Conservation (phyloP, 1,140 invertebrate species). For the Pseudomyrmex dendroicus region DNA sequence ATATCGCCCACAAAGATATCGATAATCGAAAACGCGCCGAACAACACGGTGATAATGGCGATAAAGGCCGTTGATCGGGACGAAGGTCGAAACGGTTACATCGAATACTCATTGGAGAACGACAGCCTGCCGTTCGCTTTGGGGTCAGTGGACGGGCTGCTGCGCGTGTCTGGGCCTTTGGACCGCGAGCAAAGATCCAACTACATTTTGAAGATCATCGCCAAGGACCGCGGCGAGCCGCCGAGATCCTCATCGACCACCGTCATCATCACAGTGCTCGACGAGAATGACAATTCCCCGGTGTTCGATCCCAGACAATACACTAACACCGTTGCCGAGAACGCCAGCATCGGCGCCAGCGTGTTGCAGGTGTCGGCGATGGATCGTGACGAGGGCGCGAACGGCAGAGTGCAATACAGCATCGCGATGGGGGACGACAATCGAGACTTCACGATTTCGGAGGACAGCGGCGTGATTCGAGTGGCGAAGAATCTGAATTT, state of each 20-base stretch:
- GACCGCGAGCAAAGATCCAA: conserved; percentile 94
- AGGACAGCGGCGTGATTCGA: conserved; percentile 94
- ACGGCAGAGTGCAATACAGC: conserved; percentile 94
- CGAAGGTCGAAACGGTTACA: conserved; percentile 96
- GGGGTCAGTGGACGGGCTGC: conserved; percentile 94
- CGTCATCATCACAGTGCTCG: conserved; percentile 91
- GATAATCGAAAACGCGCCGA: conserved; percentile 94
- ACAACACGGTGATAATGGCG: conserved; percentile 95
- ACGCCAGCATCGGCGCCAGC: conserved; percentile 96
- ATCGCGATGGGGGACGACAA: conserved; percentile 96
- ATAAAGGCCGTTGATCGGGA: conserved; percentile 96
- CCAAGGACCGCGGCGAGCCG: conserved; percentile 95
- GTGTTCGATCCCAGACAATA: conserved; percentile 95
- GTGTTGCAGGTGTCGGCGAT: conserved; percentile 96
- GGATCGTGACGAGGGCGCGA: conserved; percentile 95
- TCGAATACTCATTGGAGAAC: conserved; percentile 92
- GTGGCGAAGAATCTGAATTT: conserved; percentile 96
- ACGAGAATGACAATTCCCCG: conserved; percentile 98
- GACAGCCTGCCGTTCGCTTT: conserved; percentile 90
- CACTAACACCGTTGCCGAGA: conserved; percentile 94
- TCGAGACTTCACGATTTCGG: conserved; percentile 95
- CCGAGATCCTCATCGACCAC: conserved; percentile 89
- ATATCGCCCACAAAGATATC: conserved; percentile 91
- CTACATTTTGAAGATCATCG: conserved; percentile 93
- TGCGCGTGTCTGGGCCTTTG: conserved; percentile 92